Evolutionary conservation across 2,888 invertebrate species (phyloP).

Genomic region (Andrena trimmerana): DNA sequence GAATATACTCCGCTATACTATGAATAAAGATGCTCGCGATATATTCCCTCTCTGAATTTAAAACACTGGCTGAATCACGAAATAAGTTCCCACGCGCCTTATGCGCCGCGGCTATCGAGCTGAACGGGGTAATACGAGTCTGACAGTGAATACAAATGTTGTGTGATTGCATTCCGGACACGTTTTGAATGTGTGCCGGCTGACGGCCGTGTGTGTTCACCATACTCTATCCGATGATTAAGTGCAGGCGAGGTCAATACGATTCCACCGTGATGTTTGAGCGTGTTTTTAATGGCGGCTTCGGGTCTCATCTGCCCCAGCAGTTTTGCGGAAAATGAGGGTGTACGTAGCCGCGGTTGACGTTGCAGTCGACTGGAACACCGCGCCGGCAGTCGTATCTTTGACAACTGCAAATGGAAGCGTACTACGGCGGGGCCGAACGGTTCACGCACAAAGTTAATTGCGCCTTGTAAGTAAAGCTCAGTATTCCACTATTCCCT

Average conservation of each 20-base stretch:
- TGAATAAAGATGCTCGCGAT: neutral
- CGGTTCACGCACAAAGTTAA: no score
- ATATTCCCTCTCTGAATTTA: neutral
- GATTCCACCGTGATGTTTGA: neutral
- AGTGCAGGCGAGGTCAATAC: neutral
- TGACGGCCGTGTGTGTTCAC: neutral
- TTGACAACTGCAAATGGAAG: no score
- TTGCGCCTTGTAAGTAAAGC: no score
- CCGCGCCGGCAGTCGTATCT: no score
- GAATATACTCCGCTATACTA: neutral
- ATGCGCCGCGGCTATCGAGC: constrained; percentile 3
- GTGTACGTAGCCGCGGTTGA: no score
- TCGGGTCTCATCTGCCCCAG: neutral
- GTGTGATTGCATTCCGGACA: constrained; percentile 8
- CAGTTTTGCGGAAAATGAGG: no score
- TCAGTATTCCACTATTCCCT: no score
- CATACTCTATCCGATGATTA: constrained; percentile 2
- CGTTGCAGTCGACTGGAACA: no score
- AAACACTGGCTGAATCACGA: neutral
- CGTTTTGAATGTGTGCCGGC: constrained; percentile 8
- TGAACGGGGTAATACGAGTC: neutral
- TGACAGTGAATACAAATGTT: constrained; percentile 2
- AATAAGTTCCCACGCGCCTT: constrained; percentile 3
- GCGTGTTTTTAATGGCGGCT: constrained; percentile 4
- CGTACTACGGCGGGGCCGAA: no score